Evolutionary conservation across 2,888 invertebrate genomes (phyloP).

Genomic region (Dryocosmus kuriphilus): DNA sequence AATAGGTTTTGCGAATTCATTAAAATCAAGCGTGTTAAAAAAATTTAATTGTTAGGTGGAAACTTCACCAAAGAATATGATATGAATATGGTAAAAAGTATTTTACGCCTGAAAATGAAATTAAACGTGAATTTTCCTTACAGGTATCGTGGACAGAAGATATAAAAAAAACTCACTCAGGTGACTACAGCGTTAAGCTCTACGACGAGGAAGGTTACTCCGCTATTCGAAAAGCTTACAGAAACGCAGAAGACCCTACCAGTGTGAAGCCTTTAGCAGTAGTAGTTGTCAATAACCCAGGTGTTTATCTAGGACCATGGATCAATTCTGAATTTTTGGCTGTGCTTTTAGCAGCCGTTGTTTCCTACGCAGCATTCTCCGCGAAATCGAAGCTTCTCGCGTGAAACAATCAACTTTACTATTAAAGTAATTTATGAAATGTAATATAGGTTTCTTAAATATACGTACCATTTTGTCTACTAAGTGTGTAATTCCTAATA

Average conservation of each 20-base stretch:
- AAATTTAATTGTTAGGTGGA: no score
- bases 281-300: constrained; percentile 85
- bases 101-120: not conserved
- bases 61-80: no score
- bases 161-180: constrained; percentile 88
- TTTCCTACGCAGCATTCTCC: constrained; percentile 92
- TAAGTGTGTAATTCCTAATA: not conserved
- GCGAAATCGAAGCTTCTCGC: constrained; percentile 89
- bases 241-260: constrained; percentile 84
- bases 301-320: constrained; percentile 94
- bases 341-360: constrained; percentile 85
- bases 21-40: no score
- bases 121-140: constrained; percentile 45
- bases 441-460: constrained; percentile 34
- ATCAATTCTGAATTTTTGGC: constrained; percentile 95
- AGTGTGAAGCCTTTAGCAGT: constrained; percentile 85
- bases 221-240: constrained; percentile 88
- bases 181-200: constrained; percentile 88
- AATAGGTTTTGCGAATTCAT: no score
- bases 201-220: constrained; percentile 96
- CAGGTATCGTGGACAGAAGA: constrained; percentile 97
- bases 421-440: constrained; percentile 32
- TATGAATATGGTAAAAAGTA: no score
- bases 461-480: not conserved
- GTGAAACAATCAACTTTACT: constrained; percentile 74